A percentile compares a stretch with the other conserved stretches of the same genome.
Evolutionary conservation across 2,113 vertebrate genomes (phyloP).

Genomic region (Origma solitaria): DNA sequence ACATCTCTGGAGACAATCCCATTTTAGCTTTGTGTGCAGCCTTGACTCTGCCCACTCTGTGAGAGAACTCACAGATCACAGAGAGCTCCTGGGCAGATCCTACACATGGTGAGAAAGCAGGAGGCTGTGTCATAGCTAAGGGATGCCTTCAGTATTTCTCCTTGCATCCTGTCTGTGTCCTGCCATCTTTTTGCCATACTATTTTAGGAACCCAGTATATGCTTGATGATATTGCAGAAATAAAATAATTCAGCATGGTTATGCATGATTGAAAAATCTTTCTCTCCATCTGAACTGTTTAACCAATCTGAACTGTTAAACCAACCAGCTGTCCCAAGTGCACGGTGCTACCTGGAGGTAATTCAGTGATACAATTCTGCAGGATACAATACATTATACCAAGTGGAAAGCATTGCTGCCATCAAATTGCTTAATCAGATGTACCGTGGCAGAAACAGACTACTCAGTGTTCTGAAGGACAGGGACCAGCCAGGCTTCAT

Average conservation of each 20-base stretch:
- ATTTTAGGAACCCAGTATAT: neutral
- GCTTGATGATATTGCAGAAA: neutral
- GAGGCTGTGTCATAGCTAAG: constrained; percentile 1
- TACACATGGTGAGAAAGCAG: neutral
- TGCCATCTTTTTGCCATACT: neutral
- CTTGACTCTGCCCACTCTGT: neutral
- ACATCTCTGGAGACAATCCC: neutral
- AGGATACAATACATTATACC: neutral
- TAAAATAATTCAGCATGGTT: neutral
- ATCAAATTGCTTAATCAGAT: neutral
- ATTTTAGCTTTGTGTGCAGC: neutral
- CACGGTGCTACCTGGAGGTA: neutral
- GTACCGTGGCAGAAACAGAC: neutral
- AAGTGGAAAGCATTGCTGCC: neutral
- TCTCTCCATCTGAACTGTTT: neutral
- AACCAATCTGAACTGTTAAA: too few species aligned
- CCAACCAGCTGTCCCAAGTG: neutral
- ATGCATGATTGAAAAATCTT: neutral
- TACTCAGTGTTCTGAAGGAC: neutral
- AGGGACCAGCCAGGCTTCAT: neutral
- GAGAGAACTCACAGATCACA: neutral
- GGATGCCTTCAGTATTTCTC: neutral
- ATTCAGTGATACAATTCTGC: neutral
- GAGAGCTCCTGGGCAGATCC: constrained; percentile 9
- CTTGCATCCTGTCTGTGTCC: neutral